Percentiles rank a stretch among this genome's conserved stretches.
These are phyloP conservation scores for Herpailurus yagouaroundi DNA, from an alignment of 2,113 vertebrate species.

Conservation along the genomic window DNA sequence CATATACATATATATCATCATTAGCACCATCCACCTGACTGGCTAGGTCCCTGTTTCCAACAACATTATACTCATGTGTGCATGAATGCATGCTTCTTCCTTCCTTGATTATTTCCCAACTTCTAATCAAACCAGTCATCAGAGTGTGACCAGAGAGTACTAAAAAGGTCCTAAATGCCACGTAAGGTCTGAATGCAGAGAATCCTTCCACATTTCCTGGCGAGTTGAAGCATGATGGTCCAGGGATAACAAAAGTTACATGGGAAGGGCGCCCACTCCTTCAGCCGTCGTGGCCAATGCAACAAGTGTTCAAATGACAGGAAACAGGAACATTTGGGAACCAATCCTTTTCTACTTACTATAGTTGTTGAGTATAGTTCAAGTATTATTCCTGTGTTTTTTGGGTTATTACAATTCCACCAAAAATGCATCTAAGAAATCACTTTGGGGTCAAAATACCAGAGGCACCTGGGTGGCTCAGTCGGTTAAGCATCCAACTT, in stretches of 20 bases:
- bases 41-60: neutral
- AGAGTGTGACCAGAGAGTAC: neutral
- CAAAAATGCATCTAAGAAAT: neutral
- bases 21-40: neutral
- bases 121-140: neutral
- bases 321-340: neutral
- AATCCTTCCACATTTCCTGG: neutral
- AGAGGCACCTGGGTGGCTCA: too few species aligned
- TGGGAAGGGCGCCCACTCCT: neutral
- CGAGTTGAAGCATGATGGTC: neutral
- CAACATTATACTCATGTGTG: too few species aligned
- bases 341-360: neutral
- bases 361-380: neutral
- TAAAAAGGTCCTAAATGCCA: neutral
- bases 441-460: neutral
- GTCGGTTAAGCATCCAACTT: too few species aligned
- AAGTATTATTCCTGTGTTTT: neutral
- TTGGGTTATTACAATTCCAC: neutral
- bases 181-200: fast-evolving
- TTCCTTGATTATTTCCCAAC: too few species aligned
- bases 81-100: fast-evolving
- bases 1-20: too few species aligned
- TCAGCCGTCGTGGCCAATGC: too few species aligned
- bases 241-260: neutral
- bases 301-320: fast-evolving